Percentiles rank a stretch among this genome's conserved stretches.
phyloP scores from a whole-genome alignment of 2,113 vertebrate genomes.

The Coturnix japonica region DNA sequence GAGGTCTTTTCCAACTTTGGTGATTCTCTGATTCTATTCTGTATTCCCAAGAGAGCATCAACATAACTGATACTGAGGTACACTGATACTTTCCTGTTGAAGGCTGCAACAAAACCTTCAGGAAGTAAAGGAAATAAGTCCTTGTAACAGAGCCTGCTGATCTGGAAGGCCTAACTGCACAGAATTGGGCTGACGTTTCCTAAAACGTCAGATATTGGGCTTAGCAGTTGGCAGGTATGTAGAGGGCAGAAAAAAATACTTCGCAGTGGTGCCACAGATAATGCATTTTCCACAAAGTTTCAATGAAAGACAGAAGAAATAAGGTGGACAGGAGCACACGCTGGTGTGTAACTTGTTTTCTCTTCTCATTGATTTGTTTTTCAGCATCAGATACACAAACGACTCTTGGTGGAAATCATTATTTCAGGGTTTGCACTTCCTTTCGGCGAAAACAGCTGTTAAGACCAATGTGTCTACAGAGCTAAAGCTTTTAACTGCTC shows the following conservation, averaged over 20 bases:
- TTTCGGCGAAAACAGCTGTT: constrained; percentile 31
- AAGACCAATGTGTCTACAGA: constrained; percentile 16
- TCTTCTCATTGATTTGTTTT: neutral
- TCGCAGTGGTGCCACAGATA: neutral
- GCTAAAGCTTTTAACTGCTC: constrained; percentile 41
- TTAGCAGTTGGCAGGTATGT: neutral
- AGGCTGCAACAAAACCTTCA: neutral
- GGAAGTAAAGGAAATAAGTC: neutral
- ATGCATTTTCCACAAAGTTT: neutral
- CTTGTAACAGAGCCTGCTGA: neutral
- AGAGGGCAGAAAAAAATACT: neutral
- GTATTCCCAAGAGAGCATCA: neutral
- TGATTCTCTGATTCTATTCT: neutral
- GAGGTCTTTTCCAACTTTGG: no score
- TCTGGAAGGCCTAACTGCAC: neutral
- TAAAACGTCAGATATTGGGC: neutral
- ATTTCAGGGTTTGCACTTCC: neutral
- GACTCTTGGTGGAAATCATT: constrained; percentile 36
- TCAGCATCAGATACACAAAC: neutral
- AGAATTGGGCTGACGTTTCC: neutral
- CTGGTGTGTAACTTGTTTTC: neutral
- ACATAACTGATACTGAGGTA: neutral
- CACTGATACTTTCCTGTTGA: neutral
- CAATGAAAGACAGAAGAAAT: neutral
- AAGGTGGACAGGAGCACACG: accelerated